These are phyloP conservation scores for Anser cygnoides DNA, from an alignment of 2,113 vertebrate genomes.

Conservation along the genomic window DNA sequence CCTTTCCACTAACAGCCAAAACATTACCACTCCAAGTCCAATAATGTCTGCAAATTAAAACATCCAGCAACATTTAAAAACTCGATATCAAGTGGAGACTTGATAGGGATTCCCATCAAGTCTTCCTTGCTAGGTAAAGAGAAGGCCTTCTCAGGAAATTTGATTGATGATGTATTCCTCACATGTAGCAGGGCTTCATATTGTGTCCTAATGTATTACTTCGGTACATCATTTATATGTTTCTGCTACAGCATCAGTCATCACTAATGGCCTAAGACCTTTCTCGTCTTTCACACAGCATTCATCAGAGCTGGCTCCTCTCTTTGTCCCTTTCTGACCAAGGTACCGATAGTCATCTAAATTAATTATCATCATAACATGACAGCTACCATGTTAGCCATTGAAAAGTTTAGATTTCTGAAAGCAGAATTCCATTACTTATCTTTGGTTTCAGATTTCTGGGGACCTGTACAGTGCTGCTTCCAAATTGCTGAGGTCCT, in stretches of 20 bases:
- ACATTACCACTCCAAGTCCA: neutral
- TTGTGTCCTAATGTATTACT: slow-evolving; percentile 58
- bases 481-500: neutral
- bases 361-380: slow-evolving; percentile 40
- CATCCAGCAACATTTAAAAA: slow-evolving; percentile 20
- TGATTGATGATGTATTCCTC: slow-evolving; percentile 57
- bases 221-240: slow-evolving; percentile 53
- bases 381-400: slow-evolving; percentile 23
- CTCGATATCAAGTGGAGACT: neutral
- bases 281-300: slow-evolving; percentile 25
- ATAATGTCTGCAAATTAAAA: slow-evolving; percentile 16
- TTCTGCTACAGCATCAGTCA: slow-evolving; percentile 54
- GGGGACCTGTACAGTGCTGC: neutral
- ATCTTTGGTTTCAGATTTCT: neutral
- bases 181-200: slow-evolving; percentile 36
- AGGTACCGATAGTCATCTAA: slow-evolving; percentile 25
- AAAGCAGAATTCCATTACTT: neutral
- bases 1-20: neutral
- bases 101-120: slow-evolving; percentile 55
- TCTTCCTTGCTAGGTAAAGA: slow-evolving; percentile 13
- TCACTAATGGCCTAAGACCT: slow-evolving; percentile 45
- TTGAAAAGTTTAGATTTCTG: neutral
- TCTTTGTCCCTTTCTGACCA: slow-evolving; percentile 58
- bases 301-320: slow-evolving; percentile 40
- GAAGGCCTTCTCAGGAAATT: slow-evolving; percentile 54